Evolutionary conservation across 2,113 vertebrate species (phyloP), one percentile per base, ranked within the genome.

Genomic region (Elephantulus edwardii): DNA sequence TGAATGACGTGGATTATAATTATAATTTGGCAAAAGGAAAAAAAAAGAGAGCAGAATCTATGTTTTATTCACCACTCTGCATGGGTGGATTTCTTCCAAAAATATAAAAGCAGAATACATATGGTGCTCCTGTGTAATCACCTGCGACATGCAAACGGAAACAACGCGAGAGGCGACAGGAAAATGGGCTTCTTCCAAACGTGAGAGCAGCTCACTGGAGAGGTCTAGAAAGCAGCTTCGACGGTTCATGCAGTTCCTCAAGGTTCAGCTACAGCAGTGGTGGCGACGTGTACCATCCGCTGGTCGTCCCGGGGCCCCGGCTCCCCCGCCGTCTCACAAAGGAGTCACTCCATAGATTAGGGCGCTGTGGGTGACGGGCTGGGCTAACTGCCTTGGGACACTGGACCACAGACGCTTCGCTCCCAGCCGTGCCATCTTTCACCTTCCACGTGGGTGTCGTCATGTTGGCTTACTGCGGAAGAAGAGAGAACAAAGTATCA

Each of bases 121-220:
- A 93, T 78, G 95, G 96, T 94, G 79, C 88, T 96, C 96, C 58
- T 96, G 94, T 94, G 81, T 94, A 94, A 95, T 96, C 96, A 97
- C 52, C 68, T 85, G 96, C 91, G 83, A 90, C 97, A 97, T 98
- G 97, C 97, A 96, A 93, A 97, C 95, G 33, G 96, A 96, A 96
- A 74, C 40, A 93, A 92, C 76, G 86, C 62, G 60, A 94, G 82
- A 93, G 82, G 90, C 88, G 79, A 76, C 91, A 97, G 93, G 95
- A 97, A 97, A 97, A 96, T 93, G 97, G 22, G 78, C 96, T n/a
- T n/a, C 91, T 97, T 96, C 72, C n/a, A 90, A 94, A 72, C 97
- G 88, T 90, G 88, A 91, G 97, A 94, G 1, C 12, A 87, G 46
- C 70, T 96, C 96, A 97, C 94, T 96, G 92, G 96, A 95, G 89